Evolutionary conservation across 2,888 invertebrate species (phyloP).

Genomic region (Temnothorax rugatulus): DNA sequence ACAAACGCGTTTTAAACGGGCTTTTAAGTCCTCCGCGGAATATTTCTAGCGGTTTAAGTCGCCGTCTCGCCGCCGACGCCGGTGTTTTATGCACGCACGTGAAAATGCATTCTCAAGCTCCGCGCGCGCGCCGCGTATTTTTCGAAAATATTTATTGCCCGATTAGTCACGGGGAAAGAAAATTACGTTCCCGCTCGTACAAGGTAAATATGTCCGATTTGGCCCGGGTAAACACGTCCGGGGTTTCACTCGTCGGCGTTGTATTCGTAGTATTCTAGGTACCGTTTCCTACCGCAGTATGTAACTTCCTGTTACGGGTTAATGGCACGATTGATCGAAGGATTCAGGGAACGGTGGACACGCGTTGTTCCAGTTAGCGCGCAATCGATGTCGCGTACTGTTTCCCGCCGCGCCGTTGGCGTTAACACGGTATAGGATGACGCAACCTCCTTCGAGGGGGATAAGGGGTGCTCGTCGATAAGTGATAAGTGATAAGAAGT

Average conservation of each 20-base stretch:
- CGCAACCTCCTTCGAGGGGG: conserved; percentile 1
- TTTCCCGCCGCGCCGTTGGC: not conserved
- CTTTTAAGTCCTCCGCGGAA: conserved; percentile 63
- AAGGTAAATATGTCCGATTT: conserved; percentile 31
- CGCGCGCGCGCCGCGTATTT: conserved; percentile 8
- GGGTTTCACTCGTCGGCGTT: not conserved
- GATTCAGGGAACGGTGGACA: conserved; percentile 44
- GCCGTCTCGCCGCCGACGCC: not conserved
- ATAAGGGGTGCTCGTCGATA: not conserved
- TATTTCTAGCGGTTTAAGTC: conserved; percentile 52
- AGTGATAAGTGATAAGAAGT: conserved; percentile 10
- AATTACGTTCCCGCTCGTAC: conserved; percentile 35
- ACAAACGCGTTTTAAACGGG: conserved; percentile 53
- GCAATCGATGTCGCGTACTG: conserved; percentile 37
- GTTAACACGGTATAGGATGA: not conserved
- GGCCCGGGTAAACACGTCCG: conserved; percentile 2
- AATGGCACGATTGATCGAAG: conserved; percentile 48
- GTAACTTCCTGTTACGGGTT: conserved; percentile 44
- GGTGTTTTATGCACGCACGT: conserved; percentile 38
- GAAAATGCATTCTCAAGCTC: conserved; percentile 57
- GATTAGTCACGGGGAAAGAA: conserved; percentile 39
- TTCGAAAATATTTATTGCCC: conserved; percentile 48
- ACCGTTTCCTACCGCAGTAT: not conserved
- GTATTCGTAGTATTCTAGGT: not conserved
- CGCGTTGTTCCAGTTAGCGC: conserved; percentile 30